A percentile compares a stretch with the other conserved stretches of the same genome.
Evolutionary conservation across 2,888 invertebrate genomes (phyloP).

Genomic region (Microctonus brassicae): DNA sequence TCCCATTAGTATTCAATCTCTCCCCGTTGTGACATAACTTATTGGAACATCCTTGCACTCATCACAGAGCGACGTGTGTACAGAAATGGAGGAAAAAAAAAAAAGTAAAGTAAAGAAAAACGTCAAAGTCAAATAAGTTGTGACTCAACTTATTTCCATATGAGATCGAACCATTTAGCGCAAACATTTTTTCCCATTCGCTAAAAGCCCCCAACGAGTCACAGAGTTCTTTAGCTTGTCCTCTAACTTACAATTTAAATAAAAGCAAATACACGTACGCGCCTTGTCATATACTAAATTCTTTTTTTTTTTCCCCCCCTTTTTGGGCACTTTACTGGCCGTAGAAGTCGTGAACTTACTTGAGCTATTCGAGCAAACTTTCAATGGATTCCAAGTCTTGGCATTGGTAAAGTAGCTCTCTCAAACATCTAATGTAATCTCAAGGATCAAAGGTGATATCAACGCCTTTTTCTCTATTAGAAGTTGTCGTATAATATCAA

Average conservation of each 20-base stretch:
- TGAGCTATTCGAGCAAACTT: slow-evolving; percentile 51
- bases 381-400: slow-evolving; percentile 36
- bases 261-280: slow-evolving; percentile 68
- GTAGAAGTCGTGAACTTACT: slow-evolving; percentile 31
- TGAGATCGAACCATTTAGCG: slow-evolving; percentile 64
- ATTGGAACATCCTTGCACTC: neutral
- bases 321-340: slow-evolving; percentile 10
- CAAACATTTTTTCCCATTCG: slow-evolving; percentile 64
- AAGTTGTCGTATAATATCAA: too few relatives aligned
- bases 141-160: slow-evolving; percentile 61
- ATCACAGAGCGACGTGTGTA: slow-evolving; percentile 3
- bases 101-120: slow-evolving; percentile 68
- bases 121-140: slow-evolving; percentile 66
- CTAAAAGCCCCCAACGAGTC: slow-evolving; percentile 54
- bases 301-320: slow-evolving; percentile 28
- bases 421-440: slow-evolving; percentile 17
- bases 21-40: neutral
- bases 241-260: slow-evolving; percentile 70
- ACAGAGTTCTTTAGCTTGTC: slow-evolving; percentile 30
- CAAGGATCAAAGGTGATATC: slow-evolving; percentile 30
- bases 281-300: neutral
- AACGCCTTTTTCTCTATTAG: neutral
- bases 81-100: slow-evolving; percentile 46
- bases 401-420: neutral
- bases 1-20: neutral